Conservation (phyloP, 2,113 vertebrate genomes). For the Motacilla alba region DNA sequence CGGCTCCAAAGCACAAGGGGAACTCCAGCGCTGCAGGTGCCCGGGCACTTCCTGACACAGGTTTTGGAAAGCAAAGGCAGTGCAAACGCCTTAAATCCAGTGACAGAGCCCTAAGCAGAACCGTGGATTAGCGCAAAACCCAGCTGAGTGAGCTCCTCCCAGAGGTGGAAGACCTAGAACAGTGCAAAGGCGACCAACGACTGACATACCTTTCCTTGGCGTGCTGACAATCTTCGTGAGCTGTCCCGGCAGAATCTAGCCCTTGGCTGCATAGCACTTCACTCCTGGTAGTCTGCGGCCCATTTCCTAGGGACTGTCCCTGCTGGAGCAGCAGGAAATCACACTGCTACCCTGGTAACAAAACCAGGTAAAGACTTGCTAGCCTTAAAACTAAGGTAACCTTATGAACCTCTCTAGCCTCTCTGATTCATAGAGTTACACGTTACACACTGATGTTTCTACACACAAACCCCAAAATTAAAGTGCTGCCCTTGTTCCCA, state of each 20-base stretch:
- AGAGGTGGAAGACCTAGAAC: not conserved
- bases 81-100: not conserved
- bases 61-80: not conserved
- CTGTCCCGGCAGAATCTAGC: not conserved
- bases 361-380: not conserved
- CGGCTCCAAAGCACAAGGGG: not conserved
- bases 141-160: not conserved
- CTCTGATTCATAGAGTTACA: constrained; percentile 9
- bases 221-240: not conserved
- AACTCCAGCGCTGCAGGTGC: not conserved
- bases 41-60: not conserved
- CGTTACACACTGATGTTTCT: not conserved
- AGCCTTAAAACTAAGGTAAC: not conserved
- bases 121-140: not conserved
- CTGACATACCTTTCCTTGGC: not conserved
- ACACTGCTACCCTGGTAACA: not conserved
- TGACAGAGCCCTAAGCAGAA: not conserved
- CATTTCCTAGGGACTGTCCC: not conserved
- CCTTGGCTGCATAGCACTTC: not conserved
- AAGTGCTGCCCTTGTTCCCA: not conserved
- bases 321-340: not conserved
- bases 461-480: constrained; percentile 5
- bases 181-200: fast-evolving
- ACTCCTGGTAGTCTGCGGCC: not conserved
- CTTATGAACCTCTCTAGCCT: not conserved